Evolutionary conservation across 2,888 invertebrate genomes (phyloP), one percentile per base, ranked within the genome.

Genomic region (Synergus laeviventris): DNA sequence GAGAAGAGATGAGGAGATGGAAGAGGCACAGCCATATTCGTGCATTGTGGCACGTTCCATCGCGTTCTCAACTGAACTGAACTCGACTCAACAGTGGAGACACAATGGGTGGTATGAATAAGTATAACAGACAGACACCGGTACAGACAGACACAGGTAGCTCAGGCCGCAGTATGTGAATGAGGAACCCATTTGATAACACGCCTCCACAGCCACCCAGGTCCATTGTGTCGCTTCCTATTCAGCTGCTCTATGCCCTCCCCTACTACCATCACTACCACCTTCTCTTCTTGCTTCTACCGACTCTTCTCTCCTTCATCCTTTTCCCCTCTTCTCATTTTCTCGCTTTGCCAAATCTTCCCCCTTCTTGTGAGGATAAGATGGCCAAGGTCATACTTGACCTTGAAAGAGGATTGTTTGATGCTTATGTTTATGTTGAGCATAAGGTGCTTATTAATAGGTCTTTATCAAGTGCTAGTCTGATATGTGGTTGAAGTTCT

Each of bases 121-220:
- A 90, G 90, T 90, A 90, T 90, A 90, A 90, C 90, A 90, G 90
- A 90, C 90, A 90, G 89, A 89, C 89, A 89, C 89, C 87, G 88
- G 87, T 88, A 88, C 88, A 89, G 88, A 90, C 89, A 89, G 89
- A 90, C 88, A 90, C 89, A 89, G 89, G 89, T 89, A 89, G 86
- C 87, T 86, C 88, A 87, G 87, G 87, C 88, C 88, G 87, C 88
- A 89, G 89, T 90, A 90, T 90, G 90, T 90, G 90, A 90, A 90
- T 91, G 90, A 91, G 89, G 90, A 90, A 90, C 90, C 90, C 90
- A 90, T 91, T 91, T 91, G 90, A 91, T 90, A 91, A 91, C 90
- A 90, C 89, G 89, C 89, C 89, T 89, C 88, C 89, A 88, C 89
- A 89, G 89, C 88, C 89, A 90, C 87, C 89, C 89, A 87, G 87